These are phyloP conservation scores for Ichneumoninae sp. DNA, from an alignment of 2,888 invertebrate genomes.

Conservation along the genomic window DNA sequence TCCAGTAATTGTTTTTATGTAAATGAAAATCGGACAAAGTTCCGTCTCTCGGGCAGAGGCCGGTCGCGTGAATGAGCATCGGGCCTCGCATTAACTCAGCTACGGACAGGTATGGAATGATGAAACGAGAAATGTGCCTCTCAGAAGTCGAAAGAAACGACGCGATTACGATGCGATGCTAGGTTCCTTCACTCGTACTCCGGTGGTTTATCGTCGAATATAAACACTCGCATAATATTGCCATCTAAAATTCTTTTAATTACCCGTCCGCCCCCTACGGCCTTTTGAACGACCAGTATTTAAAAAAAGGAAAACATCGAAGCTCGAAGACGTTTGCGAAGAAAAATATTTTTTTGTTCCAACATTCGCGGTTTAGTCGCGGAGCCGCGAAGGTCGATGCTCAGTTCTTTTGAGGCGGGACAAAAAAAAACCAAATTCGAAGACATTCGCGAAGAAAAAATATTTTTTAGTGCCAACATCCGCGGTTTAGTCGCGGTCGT, in stretches of 20 bases:
- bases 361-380: too few species aligned
- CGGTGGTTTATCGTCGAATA: constrained; percentile 73
- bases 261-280: constrained; percentile 63
- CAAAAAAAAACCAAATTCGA: neutral
- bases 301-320: neutral
- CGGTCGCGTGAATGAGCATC: neutral
- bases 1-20: neutral
- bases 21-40: neutral
- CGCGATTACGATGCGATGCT: constrained; percentile 4
- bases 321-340: neutral
- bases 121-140: neutral
- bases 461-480: constrained; percentile 1
- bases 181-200: constrained; percentile 12
- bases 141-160: constrained; percentile 1
- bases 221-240: constrained; percentile 72
- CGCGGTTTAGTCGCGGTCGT: constrained; percentile 18
- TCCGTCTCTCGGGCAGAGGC: neutral
- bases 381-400: too few species aligned
- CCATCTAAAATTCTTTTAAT: constrained; percentile 72
- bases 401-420: neutral
- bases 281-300: neutral
- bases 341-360: too few species aligned
- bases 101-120: neutral
- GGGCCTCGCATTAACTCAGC: neutral
- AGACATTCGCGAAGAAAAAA: neutral